Conservation (phyloP, 2,888 invertebrate genomes). For the Pherbina coryleti region DNA sequence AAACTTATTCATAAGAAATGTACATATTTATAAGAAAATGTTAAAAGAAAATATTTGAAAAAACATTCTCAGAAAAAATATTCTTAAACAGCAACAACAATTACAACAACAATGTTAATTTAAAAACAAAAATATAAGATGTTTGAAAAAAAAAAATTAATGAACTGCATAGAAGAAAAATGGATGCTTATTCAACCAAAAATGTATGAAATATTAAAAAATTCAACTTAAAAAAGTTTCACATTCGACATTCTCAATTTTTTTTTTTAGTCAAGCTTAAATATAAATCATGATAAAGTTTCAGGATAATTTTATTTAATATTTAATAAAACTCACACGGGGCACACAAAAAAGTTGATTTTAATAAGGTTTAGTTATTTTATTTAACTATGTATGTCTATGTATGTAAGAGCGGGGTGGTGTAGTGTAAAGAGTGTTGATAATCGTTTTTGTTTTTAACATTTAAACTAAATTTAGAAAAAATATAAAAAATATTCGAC, state of each 20-base stretch:
- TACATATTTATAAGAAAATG: neutral
- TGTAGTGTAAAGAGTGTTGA: constrained; percentile 2
- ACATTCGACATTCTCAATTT: constrained; percentile 37
- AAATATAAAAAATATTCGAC: no score
- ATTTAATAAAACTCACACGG: constrained; percentile 27
- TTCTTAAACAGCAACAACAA: constrained; percentile 41
- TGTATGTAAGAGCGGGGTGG: neutral
- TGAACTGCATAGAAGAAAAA: neutral
- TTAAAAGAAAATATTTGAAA: constrained; percentile 12
- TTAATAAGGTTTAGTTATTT: constrained; percentile 12
- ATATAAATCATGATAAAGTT: no score
- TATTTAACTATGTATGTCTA: neutral
- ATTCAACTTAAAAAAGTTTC: neutral
- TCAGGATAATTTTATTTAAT: no score
- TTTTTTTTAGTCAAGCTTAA: neutral
- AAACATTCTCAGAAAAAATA: constrained; percentile 32
- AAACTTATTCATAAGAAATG: constrained; percentile 24
- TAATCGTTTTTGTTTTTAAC: neutral
- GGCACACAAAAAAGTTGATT: constrained; percentile 53
- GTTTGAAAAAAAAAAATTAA: neutral
- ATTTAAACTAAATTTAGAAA: neutral
- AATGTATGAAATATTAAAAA: neutral
- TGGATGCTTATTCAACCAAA: no score
- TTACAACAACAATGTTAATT: constrained; percentile 29
- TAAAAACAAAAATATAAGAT: constrained; percentile 8